Conservation (phyloP, 2,113 vertebrate species). For the Cnemophilus loriae region DNA sequence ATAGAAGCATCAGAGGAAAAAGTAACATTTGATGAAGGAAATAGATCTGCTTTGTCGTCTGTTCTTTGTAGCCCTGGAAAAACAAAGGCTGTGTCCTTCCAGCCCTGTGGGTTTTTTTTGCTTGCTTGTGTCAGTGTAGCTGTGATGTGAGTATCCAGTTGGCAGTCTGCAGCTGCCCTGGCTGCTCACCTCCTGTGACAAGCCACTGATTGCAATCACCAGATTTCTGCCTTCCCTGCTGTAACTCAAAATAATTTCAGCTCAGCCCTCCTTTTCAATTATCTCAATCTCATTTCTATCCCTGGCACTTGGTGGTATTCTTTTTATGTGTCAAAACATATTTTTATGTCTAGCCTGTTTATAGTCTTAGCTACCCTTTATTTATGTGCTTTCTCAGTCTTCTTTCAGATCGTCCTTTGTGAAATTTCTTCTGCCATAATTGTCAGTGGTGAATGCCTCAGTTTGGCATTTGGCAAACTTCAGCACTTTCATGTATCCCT, state of each 20-base stretch:
- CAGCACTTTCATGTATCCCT: not conserved
- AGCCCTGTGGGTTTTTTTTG: not conserved
- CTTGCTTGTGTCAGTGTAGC: not conserved
- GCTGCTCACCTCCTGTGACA: constrained; percentile 1
- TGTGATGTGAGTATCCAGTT: not conserved
- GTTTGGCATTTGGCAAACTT: not conserved
- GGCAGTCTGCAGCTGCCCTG: constrained; percentile 10
- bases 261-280: constrained; percentile 47
- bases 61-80: not conserved
- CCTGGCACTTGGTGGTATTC: constrained; percentile 14
- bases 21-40: not conserved
- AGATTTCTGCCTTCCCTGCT: constrained; percentile 11
- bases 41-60: not conserved
- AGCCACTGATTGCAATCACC: constrained; percentile 4
- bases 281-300: constrained; percentile 9
- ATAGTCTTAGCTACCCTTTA: constrained; percentile 36
- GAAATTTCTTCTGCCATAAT: constrained; percentile 19
- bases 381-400: constrained; percentile 12
- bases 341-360: constrained; percentile 28
- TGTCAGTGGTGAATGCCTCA: not conserved
- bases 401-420: not conserved
- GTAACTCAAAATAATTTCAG: constrained; percentile 12
- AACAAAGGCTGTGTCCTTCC: not conserved
- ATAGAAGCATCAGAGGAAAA: not conserved
- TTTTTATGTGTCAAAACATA: not conserved